Evolutionary conservation across 2,888 invertebrate species (phyloP).

Genomic region (Caenorhabditis imperialis): DNA sequence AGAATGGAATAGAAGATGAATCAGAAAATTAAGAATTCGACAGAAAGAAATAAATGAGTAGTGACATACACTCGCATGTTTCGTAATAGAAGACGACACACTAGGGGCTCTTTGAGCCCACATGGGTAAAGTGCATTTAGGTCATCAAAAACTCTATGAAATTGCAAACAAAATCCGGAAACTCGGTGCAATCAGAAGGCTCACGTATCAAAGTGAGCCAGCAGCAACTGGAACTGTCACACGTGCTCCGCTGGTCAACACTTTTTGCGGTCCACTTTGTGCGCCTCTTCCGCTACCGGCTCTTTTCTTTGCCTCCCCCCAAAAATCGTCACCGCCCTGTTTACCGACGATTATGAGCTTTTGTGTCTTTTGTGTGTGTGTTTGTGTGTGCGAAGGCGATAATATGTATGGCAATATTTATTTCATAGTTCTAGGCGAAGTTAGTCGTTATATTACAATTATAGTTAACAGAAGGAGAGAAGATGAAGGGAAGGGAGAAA

Average conservation of each 20-base stretch:
- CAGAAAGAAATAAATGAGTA: no score
- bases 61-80: no score
- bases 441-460: background rate
- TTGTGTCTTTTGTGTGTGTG: constrained; percentile 43
- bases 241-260: constrained; percentile 16
- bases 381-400: no score
- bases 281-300: constrained; percentile 25
- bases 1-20: no score
- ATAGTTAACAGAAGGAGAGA: background rate
- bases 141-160: no score
- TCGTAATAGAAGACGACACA: no score
- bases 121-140: no score
- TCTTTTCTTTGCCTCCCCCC: constrained; percentile 3
- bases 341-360: constrained; percentile 52
- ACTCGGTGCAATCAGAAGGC: no score
- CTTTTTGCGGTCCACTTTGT: constrained; percentile 9
- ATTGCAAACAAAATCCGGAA: background rate
- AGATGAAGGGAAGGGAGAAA: background rate
- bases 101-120: no score
- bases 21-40: no score
- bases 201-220: background rate
- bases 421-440: no score
- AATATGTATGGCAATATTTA: no score
- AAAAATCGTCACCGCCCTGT: constrained; percentile 33
- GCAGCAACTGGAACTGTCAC: constrained; percentile 26